Conservation (phyloP, 23 tunicate genomes). For the Trididemnum clinides region DNA sequence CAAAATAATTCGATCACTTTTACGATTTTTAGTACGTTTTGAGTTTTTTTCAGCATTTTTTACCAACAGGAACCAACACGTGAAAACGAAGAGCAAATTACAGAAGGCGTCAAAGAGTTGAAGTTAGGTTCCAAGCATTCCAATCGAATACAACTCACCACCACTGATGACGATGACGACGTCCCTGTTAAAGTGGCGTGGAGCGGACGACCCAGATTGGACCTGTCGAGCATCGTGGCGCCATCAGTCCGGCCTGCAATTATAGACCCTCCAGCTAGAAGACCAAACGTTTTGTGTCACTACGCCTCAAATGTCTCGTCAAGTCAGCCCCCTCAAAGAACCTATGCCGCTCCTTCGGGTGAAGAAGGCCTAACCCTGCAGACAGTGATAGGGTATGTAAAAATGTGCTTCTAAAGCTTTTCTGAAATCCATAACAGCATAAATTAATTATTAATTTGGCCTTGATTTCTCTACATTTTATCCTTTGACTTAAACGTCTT, state of each 20-base stretch:
- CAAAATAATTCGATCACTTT: too few relatives aligned
- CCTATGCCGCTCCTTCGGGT: conserved; percentile 65
- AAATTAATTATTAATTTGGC: too few relatives aligned
- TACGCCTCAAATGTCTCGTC: conserved; percentile 20
- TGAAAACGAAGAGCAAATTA: too few relatives aligned
- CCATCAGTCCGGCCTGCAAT: neutral
- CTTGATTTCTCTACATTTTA: too few relatives aligned
- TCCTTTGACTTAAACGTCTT: too few relatives aligned
- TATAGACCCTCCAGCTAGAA: neutral
- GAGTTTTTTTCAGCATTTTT: too few relatives aligned
- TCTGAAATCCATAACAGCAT: too few relatives aligned
- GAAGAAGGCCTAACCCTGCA: conserved; percentile 64
- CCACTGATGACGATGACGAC: neutral
- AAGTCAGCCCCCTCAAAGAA: conserved; percentile 34
- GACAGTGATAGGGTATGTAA: conserved; percentile 74
- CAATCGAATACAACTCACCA: neutral
- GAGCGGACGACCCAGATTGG: neutral
- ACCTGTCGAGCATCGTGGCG: neutral
- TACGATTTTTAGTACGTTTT: too few relatives aligned
- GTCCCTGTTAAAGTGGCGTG: conserved; percentile 65
- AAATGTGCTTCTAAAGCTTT: too few relatives aligned
- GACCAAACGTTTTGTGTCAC: conserved; percentile 65
- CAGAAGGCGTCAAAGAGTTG: neutral
- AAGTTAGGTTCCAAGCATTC: neutral
- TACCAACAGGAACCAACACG: too few relatives aligned